Evolutionary conservation across 2,888 invertebrate species (phyloP).

Genomic region (Urechis unicinctus): DNA sequence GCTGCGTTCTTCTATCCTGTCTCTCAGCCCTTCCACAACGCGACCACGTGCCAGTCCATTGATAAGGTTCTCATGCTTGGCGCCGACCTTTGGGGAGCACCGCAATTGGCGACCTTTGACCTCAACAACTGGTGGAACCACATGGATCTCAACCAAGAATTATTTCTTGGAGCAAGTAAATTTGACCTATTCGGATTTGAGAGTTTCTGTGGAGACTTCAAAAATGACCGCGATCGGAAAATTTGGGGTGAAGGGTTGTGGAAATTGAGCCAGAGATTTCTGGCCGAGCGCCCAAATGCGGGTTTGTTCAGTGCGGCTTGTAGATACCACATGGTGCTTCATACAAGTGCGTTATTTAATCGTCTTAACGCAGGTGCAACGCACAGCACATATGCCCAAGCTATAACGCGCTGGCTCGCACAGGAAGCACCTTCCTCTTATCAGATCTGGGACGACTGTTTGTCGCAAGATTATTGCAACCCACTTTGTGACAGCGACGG

Average conservation of each 20-base stretch:
- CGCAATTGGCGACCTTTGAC: not conserved
- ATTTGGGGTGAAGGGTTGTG: slow-evolving; percentile 1
- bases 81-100: slow-evolving; percentile 2
- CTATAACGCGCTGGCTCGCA: not conserved
- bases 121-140: slow-evolving; percentile 5
- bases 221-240: not conserved
- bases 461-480: not conserved
- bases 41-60: slow-evolving; percentile 1
- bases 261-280: not conserved
- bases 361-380: not conserved
- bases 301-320: slow-evolving; percentile 8
- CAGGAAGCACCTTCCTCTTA: not conserved
- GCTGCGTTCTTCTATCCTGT: slow-evolving; percentile 11
- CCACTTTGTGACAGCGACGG: not conserved
- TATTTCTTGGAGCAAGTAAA: not conserved
- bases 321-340: slow-evolving; percentile 8
- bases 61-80: slow-evolving; percentile 4
- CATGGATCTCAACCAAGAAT: not conserved
- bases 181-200: slow-evolving; percentile 6
- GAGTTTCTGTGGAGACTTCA: slow-evolving; percentile 6
- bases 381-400: not conserved
- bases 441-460: not conserved
- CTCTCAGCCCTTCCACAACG: not conserved
- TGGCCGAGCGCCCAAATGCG: not conserved
- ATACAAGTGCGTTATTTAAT: not conserved